Base-by-base conservation (phyloP, 2,113 vertebrate genomes). In the Serilophus lunatus region DNA sequence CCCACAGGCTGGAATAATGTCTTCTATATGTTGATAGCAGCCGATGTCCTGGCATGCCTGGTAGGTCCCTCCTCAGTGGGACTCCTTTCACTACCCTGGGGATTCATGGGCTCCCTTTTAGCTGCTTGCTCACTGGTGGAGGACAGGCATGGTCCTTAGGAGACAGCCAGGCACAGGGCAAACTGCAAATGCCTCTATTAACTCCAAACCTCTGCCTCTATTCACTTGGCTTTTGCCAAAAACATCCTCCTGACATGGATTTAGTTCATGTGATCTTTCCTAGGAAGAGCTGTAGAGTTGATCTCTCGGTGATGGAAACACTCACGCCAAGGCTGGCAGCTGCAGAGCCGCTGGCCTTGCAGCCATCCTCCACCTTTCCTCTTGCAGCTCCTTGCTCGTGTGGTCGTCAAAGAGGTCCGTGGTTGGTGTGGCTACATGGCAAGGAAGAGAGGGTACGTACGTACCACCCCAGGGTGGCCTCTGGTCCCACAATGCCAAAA, bases 11-110 rank as follows among this genome's bases (percentile, higher is more conserved):
- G 99, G 99, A 99, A 99, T 89, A 99, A 99, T 0, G 99, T 99
- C 61, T 99, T 99, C 97, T 99, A 99, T 97, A 99, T 99, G 99
- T 92, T 99, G 76, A 99, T 99, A 80, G 94, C 98, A 4, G 98
- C 99, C 0, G 99, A 99, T 0, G 1, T 99, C 75, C 91, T 99
- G 50, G 99, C 99, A 72, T 99, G 99, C 92, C 95, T 99, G 98
- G 99, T 99, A 91, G 95, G 98, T 96, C 45, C 25, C 50, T 49
- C 63, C 51, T 17, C 0, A 2, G 42, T 2, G 3, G 77, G 47
- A n/a, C 19, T 75, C 3, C n/a, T n/a, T 6, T 65, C 25, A 24
- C 36, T 26, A 1, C 20, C 40, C 36, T 12, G 54, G 35, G 14
- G 33, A 28, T 38, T 24, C 13, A 17, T 22, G 2, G 28, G 10